Evolutionary conservation across 2,888 invertebrate species (phyloP).

Genomic region (Megastigmus dorsalis): DNA sequence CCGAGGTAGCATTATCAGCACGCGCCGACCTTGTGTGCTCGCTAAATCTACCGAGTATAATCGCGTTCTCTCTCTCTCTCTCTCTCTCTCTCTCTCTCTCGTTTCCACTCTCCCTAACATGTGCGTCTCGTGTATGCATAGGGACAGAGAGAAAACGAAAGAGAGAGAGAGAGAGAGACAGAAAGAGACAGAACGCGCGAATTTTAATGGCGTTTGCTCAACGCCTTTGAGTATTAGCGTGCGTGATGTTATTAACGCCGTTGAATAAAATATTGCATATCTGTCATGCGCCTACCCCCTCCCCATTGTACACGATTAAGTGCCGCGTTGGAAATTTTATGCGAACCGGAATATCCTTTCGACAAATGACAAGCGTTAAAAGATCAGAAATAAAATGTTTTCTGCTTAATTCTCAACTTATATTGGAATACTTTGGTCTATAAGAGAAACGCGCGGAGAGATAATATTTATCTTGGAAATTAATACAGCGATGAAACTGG

Average conservation of each 20-base stretch:
- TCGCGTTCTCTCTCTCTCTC: constrained; percentile 56
- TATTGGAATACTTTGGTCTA: too few relatives aligned
- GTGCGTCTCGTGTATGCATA: constrained; percentile 12
- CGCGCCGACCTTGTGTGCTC: constrained; percentile 70
- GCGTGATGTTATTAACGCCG: constrained; percentile 30
- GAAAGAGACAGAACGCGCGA: too few relatives aligned
- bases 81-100: not conserved
- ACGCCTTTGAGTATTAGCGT: constrained; percentile 50
- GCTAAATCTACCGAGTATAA: constrained; percentile 72
- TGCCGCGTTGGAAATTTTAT: too few relatives aligned
- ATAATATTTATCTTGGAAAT: not conserved
- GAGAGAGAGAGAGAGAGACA: too few relatives aligned
- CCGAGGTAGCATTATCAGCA: constrained; percentile 70
- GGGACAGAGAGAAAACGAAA: too few relatives aligned
- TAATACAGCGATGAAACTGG: not conserved
- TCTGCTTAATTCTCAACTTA: too few relatives aligned
- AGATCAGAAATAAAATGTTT: too few relatives aligned
- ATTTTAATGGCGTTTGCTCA: constrained; percentile 65
- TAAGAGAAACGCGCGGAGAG: too few relatives aligned
- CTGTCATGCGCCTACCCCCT: not conserved
- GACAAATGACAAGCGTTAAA: too few relatives aligned
- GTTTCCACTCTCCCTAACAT: not conserved
- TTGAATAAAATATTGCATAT: constrained; percentile 24
- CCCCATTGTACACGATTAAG: too few relatives aligned
- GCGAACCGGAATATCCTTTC: too few relatives aligned